phyloP scores from a whole-genome alignment of 2,113 vertebrate species.

The Menidia beryllina region DNA sequence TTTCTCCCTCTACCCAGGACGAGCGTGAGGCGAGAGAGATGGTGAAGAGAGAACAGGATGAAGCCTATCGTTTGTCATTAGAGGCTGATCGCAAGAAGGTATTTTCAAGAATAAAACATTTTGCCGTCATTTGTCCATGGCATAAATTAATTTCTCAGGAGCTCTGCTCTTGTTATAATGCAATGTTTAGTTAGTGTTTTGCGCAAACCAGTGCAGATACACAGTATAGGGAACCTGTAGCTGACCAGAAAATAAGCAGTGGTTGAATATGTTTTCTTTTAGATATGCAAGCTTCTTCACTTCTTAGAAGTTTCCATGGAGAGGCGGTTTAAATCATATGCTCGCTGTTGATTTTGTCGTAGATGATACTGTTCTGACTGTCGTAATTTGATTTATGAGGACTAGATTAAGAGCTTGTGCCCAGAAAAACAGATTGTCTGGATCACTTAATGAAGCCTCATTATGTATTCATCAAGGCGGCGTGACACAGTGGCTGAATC shows the following conservation, averaged over 20 bases:
- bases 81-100: constrained; percentile 99
- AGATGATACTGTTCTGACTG: no score
- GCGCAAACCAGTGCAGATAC: background rate
- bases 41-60: constrained; percentile 97
- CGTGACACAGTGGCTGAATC: background rate
- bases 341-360: no score
- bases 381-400: background rate
- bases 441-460: background rate
- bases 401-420: background rate
- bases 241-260: no score
- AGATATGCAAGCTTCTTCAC: no score
- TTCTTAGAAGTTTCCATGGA: no score
- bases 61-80: constrained; percentile 95
- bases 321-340: no score
- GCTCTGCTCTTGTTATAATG: no score
- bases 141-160: no score
- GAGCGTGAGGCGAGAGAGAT: constrained; percentile 97
- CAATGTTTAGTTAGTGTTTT: background rate
- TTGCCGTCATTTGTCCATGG: background rate
- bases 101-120: constrained; percentile 21
- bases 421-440: background rate
- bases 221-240: no score
- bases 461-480: background rate
- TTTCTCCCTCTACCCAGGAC: constrained; percentile 81
- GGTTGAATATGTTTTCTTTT: no score